phyloP scores from a whole-genome alignment of 2,888 invertebrate species.

The Lasioglossum figueresi region DNA sequence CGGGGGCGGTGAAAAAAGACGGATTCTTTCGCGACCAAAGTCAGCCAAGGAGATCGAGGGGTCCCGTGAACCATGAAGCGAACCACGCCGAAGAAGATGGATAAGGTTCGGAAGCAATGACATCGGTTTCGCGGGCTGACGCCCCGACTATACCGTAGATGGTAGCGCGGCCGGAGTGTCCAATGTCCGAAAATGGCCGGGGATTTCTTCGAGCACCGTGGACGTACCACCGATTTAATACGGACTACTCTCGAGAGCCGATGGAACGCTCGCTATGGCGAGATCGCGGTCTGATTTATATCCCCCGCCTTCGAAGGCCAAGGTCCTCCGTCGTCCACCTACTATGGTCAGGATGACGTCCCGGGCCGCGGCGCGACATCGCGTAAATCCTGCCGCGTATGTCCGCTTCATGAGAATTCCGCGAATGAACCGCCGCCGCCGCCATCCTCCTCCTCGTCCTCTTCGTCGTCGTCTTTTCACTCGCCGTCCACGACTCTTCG shows the following conservation, averaged over 20 bases:
- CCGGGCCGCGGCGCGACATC: constrained; percentile 31
- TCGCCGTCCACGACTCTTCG: background rate
- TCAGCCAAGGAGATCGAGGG: background rate
- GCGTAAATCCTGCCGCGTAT: constrained; percentile 49
- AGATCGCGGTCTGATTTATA: constrained; percentile 76
- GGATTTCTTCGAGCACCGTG: constrained; percentile 71
- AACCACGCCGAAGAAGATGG: constrained; percentile 57
- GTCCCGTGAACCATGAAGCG: background rate
- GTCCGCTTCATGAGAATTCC: constrained; percentile 43
- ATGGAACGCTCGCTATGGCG: constrained; percentile 76
- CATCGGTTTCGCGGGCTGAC: constrained; percentile 73
- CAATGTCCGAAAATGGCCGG: constrained; percentile 77
- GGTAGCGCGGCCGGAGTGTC: constrained; percentile 73
- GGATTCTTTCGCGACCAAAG: background rate
- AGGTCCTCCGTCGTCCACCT: constrained; percentile 58
- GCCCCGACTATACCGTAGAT: constrained; percentile 76
- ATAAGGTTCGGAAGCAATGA: constrained; percentile 70
- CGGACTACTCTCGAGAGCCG: constrained; percentile 51
- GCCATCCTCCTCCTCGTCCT: background rate
- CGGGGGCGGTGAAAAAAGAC: background rate
- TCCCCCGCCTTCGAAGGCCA: constrained; percentile 60
- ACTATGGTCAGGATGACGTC: constrained; percentile 62
- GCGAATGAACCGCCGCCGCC: constrained; percentile 23
- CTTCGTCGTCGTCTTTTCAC: background rate
- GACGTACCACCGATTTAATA: constrained; percentile 72